These are phyloP conservation scores for Lucinisca nassula DNA, from an alignment of 2,888 invertebrate genomes.

Conservation along the genomic window DNA sequence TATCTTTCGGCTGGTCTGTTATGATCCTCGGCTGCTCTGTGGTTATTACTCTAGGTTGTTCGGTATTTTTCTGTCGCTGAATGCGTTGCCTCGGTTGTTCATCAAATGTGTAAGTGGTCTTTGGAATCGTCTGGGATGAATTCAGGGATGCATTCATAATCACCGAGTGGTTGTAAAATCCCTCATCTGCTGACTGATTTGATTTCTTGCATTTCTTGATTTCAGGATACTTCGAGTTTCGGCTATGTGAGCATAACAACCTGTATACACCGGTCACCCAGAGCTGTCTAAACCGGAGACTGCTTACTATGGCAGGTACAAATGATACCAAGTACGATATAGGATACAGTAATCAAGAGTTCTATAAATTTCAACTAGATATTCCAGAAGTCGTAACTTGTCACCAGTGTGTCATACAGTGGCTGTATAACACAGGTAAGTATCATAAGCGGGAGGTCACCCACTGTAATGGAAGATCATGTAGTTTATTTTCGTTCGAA, in stretches of 20 bases:
- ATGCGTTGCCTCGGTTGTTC: too few species aligned
- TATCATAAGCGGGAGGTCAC: neutral
- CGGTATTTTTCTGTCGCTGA: too few species aligned
- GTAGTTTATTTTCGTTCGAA: neutral
- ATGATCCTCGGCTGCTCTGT: too few species aligned
- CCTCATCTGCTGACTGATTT: too few species aligned
- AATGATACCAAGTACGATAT: constrained; percentile 50
- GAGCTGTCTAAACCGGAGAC: constrained; percentile 72
- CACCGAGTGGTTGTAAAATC: too few species aligned
- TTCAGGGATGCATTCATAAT: too few species aligned
- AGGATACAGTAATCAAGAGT: neutral
- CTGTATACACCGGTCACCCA: constrained; percentile 69
- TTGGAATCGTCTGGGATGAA: too few species aligned
- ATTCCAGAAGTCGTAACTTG: constrained; percentile 64
- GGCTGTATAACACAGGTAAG: constrained; percentile 74
- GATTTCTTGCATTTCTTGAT: neutral
- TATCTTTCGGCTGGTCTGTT: too few species aligned
- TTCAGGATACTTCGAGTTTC: constrained; percentile 82
- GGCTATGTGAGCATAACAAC: constrained; percentile 80
- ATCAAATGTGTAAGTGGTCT: too few species aligned
- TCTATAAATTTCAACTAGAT: constrained; percentile 48
- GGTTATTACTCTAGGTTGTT: too few species aligned
- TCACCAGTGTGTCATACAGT: constrained; percentile 71
- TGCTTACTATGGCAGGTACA: constrained; percentile 61
- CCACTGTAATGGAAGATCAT: too few species aligned